Conservation (phyloP, 2,113 vertebrate species). For the Hylia prasina region DNA sequence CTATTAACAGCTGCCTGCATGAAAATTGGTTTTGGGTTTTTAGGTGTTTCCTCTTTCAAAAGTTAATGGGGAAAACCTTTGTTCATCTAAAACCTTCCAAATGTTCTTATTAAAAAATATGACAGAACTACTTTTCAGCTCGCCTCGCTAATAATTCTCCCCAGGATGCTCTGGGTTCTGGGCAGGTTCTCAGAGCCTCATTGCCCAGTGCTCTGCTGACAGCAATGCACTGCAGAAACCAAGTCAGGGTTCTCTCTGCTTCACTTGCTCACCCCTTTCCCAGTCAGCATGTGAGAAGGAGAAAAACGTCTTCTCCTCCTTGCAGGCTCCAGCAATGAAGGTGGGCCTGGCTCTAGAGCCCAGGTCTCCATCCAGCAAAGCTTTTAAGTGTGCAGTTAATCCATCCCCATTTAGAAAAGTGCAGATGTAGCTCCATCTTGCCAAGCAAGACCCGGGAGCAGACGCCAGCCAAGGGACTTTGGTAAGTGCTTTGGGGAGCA, state of each 20-base stretch:
- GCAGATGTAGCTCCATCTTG: background rate
- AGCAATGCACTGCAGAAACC: background rate
- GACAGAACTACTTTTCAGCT: background rate
- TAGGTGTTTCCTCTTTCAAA: background rate
- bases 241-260: background rate
- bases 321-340: background rate
- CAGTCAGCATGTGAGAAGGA: background rate
- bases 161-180: background rate
- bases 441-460: background rate
- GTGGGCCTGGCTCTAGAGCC: background rate
- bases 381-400: background rate
- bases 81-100: too few relatives aligned
- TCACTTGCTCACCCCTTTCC: background rate
- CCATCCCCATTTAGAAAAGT: constrained; percentile 2
- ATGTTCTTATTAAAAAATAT: background rate
- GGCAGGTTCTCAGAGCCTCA: background rate
- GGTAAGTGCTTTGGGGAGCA: background rate
- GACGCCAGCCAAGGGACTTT: background rate
- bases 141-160: background rate
- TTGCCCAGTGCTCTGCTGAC: background rate
- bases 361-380: constrained; percentile 33
- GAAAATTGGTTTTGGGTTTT: background rate
- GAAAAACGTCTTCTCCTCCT: background rate
- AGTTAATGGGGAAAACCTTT: background rate
- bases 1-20: background rate